Evolutionary conservation across 2,888 invertebrate species (phyloP), one percentile per base, ranked within the genome.

Genomic region (Epistrophella euchroma): DNA sequence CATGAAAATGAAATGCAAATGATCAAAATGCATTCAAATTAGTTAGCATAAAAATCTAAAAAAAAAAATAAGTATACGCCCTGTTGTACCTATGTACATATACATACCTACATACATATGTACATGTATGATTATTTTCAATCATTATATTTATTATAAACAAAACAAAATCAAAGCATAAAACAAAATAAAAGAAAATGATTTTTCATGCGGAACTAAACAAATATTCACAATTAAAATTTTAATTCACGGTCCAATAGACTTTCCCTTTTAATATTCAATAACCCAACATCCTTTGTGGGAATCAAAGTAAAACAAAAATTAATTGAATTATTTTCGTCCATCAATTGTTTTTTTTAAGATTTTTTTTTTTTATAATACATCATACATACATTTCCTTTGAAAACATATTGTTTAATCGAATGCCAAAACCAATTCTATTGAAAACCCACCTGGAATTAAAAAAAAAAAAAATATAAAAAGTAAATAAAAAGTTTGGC

Each of bases 51-150:
- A n/a, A 19, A 1, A 19, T 3, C 13, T 19, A 13, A 35, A 3
- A 45, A 45, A 32, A 45, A 47, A 74, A 52, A n/a, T 50, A 73
- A 62, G n/a, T 70, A 77, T 70, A 60, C 77, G 60, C 60, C 60
- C 17, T 15, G 70, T 62, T 43, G 50, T 13, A 9, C 32, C 7
- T n/a, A 15, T 43, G 15, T n/a, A n/a, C n/a, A n/a, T n/a, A n/a
- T n/a, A n/a, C n/a, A n/a, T n/a, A n/a, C n/a, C n/a, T n/a, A n/a
- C n/a, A n/a, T n/a, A n/a, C n/a, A n/a, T n/a, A n/a, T n/a, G n/a
- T n/a, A n/a, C n/a, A n/a, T n/a, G n/a, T n/a, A n/a, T n/a, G n/a
- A n/a, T n/a, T 15, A 47, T 32, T 32, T 64, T 43, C 22, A 22
- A 15, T 55, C 32, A 15, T 7, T 1, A 4, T 15, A n/a, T 55